Conservation (phyloP, 2,797 vertebrate species). For the Micromesistius poutassou region DNA sequence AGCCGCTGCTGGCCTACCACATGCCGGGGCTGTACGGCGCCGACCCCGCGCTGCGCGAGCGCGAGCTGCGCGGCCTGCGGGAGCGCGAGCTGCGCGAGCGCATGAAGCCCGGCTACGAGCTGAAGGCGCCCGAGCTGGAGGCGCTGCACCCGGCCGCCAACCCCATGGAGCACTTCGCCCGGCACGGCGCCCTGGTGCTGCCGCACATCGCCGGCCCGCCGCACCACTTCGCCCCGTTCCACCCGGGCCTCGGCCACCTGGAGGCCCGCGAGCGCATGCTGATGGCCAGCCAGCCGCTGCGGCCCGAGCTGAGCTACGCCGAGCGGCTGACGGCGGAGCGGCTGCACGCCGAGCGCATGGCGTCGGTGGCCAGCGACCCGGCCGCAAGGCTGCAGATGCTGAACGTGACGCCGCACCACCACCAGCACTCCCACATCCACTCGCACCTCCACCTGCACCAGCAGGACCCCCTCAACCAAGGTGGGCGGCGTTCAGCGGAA, state of each 20-base stretch:
- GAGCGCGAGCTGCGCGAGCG: constrained; percentile 92
- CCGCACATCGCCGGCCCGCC: constrained; percentile 81
- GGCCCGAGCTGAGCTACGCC: constrained; percentile 93
- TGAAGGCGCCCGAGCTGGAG: constrained; percentile 94
- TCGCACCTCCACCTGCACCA: constrained; percentile 98
- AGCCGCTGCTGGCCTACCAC: constrained; percentile 93
- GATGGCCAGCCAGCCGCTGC: constrained; percentile 83
- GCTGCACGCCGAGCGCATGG: constrained; percentile 97
- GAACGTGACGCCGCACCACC: constrained; percentile 97
- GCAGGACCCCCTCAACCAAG: constrained; percentile 95
- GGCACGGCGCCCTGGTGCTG: constrained; percentile 88
- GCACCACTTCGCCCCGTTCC: constrained; percentile 89
- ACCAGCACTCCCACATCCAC: constrained; percentile 99
- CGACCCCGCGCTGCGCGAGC: constrained; percentile 88
- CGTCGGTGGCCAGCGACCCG: constrained; percentile 87
- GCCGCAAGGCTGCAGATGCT: constrained; percentile 95
- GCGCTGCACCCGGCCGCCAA: constrained; percentile 88
- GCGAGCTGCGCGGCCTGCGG: constrained; percentile 89
- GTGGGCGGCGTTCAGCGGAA: too few relatives aligned
- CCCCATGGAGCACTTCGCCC: constrained; percentile 96
- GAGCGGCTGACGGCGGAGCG: constrained; percentile 94
- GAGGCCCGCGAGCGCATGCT: constrained; percentile 91
- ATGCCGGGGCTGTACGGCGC: constrained; percentile 92
- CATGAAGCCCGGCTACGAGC: constrained; percentile 97
- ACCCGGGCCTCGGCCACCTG: constrained; percentile 86